phyloP scores from a whole-genome alignment of 2,888 invertebrate species.

The Cetonia aurata region DNA sequence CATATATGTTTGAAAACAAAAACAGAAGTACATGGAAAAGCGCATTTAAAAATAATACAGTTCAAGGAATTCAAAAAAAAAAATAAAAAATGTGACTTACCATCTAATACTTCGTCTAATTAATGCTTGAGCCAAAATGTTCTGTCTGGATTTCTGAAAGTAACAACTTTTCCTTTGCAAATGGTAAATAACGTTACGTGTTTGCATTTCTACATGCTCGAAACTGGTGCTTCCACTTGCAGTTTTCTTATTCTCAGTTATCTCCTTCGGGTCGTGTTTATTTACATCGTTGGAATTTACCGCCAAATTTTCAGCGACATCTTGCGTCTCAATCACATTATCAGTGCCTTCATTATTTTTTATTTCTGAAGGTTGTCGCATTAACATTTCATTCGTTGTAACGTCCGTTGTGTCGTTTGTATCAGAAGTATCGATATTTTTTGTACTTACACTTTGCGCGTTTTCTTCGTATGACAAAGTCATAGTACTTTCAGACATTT shows the following conservation, averaged over 20 bases:
- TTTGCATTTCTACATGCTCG: constrained; percentile 11
- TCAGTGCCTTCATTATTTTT: constrained; percentile 32
- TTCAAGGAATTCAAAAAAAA: not conserved
- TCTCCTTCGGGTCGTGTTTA: constrained; percentile 1
- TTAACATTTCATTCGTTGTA: constrained; percentile 44
- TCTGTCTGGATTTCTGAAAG: constrained; percentile 38
- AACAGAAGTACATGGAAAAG: too few relatives aligned
- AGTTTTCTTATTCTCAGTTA: constrained; percentile 16
- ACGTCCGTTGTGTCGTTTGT: constrained; percentile 26
- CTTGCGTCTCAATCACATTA: constrained; percentile 55
- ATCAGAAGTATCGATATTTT: constrained; percentile 54
- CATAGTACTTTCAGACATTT: constrained; percentile 57
- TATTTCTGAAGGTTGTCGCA: constrained; percentile 37
- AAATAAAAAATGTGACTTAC: constrained; percentile 49
- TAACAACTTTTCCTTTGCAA: constrained; percentile 16
- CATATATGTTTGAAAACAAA: too few relatives aligned
- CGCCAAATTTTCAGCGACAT: constrained; percentile 62
- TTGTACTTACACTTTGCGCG: constrained; percentile 57
- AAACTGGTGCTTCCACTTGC: constrained; percentile 15
- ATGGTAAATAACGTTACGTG: constrained; percentile 13
- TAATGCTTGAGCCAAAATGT: constrained; percentile 46
- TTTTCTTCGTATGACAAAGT: constrained; percentile 55
- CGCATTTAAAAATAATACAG: not conserved
- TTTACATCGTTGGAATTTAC: constrained; percentile 56
- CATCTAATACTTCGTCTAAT: constrained; percentile 53